A percentile compares a stretch with the other conserved stretches of the same genome.
These are phyloP conservation scores for Spicauda simplicius DNA, from an alignment of 2,888 invertebrate genomes.

Conservation along the genomic window DNA sequence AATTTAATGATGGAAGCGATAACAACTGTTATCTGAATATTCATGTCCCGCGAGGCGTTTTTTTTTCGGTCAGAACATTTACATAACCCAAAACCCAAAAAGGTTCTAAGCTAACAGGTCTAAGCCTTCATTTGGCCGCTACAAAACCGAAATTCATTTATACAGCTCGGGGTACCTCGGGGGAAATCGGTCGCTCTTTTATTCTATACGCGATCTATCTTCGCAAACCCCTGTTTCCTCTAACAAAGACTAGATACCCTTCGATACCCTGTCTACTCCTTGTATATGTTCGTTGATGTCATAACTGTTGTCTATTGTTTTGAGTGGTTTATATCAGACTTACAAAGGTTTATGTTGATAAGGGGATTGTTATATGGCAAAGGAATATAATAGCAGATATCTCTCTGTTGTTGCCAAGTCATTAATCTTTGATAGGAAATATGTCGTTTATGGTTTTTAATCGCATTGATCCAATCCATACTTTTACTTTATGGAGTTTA, in stretches of 20 bases:
- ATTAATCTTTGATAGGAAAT: not conserved
- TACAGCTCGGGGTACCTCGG: conserved; percentile 15
- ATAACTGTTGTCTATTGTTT: conserved; percentile 4
- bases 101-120: not conserved
- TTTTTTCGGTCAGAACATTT: too few species aligned
- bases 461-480: too few species aligned
- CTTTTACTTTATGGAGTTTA: too few species aligned
- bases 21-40: too few species aligned
- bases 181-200: conserved; percentile 38
- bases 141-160: conserved; percentile 31
- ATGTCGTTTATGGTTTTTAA: too few species aligned
- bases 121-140: conserved; percentile 1
- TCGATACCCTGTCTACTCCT: too few species aligned
- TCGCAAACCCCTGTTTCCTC: conserved; percentile 19
- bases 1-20: too few species aligned
- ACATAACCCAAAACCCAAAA: not conserved
- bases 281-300: conserved; percentile 2
- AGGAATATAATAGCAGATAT: not conserved
- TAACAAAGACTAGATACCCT: conserved; percentile 4
- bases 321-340: conserved; percentile 1
- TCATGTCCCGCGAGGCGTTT: too few species aligned
- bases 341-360: conserved; percentile 6
- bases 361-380: not conserved
- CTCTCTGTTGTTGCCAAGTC: not conserved
- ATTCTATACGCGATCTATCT: conserved; percentile 36